These are phyloP conservation scores for Drosophila repletoides DNA, from an alignment of 1,140 invertebrate species.

Conservation along the genomic window DNA sequence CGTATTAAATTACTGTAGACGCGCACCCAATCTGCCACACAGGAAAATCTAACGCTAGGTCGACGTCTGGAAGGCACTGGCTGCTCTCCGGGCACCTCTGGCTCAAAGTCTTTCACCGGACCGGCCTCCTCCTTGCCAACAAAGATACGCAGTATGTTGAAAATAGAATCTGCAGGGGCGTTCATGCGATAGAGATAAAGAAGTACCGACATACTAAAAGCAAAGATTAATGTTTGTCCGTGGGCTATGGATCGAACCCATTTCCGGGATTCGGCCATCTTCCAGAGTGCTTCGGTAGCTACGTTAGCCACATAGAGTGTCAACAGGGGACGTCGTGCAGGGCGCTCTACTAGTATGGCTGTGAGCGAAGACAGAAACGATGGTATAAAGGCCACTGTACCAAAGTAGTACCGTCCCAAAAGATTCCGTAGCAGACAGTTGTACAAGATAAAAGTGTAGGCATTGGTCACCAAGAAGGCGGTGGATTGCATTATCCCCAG, in stretches of 20 bases:
- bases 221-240: slow-evolving; percentile 88
- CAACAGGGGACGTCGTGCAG: slow-evolving; percentile 87
- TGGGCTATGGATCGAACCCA: slow-evolving; percentile 85
- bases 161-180: slow-evolving; percentile 84
- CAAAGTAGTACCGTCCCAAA: slow-evolving; percentile 87
- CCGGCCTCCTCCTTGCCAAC: slow-evolving; percentile 86
- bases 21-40: slow-evolving; percentile 58
- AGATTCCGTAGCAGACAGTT: slow-evolving; percentile 87
- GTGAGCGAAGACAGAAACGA: slow-evolving; percentile 87
- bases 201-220: slow-evolving; percentile 84
- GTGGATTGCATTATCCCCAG: slow-evolving; percentile 89
- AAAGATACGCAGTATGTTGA: slow-evolving; percentile 86
- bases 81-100: slow-evolving; percentile 22
- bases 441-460: slow-evolving; percentile 87
- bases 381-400: slow-evolving; percentile 88
- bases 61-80: slow-evolving; percentile 35
- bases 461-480: slow-evolving; percentile 89
- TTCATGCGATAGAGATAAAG: slow-evolving; percentile 85
- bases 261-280: slow-evolving; percentile 87
- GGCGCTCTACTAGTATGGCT: slow-evolving; percentile 90
- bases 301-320: slow-evolving; percentile 92
- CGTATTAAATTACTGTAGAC: slow-evolving; percentile 63
- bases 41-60: slow-evolving; percentile 52
- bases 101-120: slow-evolving; percentile 33
- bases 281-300: slow-evolving; percentile 90